Evolutionary conservation across 2,797 vertebrate species (phyloP).

Genomic region (Silurus lanzhouensis): DNA sequence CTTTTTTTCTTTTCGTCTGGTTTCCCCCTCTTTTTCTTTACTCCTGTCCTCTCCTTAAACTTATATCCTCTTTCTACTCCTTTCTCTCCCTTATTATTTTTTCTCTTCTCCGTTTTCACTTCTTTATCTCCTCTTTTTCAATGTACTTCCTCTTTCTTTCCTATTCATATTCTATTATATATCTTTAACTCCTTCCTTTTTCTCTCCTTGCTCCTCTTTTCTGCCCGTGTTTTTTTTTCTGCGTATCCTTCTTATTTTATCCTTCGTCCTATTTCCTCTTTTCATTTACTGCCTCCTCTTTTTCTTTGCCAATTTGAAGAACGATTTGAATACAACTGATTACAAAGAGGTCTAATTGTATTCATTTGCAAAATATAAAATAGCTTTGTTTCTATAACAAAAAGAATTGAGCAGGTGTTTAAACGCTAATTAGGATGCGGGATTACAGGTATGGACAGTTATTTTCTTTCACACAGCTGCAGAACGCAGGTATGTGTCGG

Average conservation of each 20-base stretch:
- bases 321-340: too few relatives aligned
- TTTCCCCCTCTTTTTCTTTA: too few relatives aligned
- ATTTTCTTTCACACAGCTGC: background rate
- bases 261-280: background rate
- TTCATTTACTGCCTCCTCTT: background rate
- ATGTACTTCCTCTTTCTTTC: background rate
- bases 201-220: background rate
- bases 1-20: too few relatives aligned
- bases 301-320: background rate
- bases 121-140: background rate
- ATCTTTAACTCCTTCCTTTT: background rate
- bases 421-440: conserved; percentile 1
- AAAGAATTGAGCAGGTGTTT: background rate
- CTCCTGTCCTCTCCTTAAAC: too few relatives aligned
- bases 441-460: background rate
- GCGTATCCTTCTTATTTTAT: background rate
- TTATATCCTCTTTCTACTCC: background rate
- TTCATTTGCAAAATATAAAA: too few relatives aligned
- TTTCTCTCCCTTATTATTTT: background rate
- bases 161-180: background rate
- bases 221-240: background rate
- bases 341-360: too few relatives aligned
- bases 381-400: background rate
- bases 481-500: background rate
- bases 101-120: background rate